Percentiles rank a stretch among this genome's conserved stretches.
Conservation (phyloP, 2,888 invertebrate genomes). For the Agrotis segetum region DNA sequence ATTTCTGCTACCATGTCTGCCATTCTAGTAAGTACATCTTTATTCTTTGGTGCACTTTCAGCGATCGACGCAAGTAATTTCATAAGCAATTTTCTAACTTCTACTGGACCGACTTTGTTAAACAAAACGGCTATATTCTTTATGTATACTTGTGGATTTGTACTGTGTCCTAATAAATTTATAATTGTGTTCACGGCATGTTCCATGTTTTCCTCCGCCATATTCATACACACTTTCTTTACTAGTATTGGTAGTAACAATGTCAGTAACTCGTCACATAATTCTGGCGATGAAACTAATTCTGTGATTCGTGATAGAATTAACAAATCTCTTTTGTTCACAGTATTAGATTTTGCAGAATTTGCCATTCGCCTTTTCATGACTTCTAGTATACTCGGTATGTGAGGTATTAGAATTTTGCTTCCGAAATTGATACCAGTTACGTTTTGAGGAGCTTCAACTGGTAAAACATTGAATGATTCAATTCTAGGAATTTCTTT, state of each 20-base stretch:
- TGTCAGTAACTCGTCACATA: conserved; percentile 93
- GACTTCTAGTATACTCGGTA: conserved; percentile 93
- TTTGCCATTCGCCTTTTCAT: conserved; percentile 92
- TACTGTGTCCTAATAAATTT: conserved; percentile 94
- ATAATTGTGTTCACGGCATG: conserved; percentile 93
- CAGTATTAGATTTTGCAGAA: conserved; percentile 89
- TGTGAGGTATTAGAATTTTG: conserved; percentile 93
- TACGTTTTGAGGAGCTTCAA: conserved; percentile 66
- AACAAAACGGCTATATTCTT: conserved; percentile 94
- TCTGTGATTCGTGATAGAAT: conserved; percentile 95
- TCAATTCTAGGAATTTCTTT: conserved; percentile 82
- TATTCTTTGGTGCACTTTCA: conserved; percentile 80
- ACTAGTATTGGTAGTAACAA: conserved; percentile 94
- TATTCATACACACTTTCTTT: conserved; percentile 91
- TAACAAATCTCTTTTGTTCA: conserved; percentile 93
- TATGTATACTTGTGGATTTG: conserved; percentile 92
- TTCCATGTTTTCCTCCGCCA: conserved; percentile 93
- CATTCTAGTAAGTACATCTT: conserved; percentile 86
- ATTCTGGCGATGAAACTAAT: conserved; percentile 92
- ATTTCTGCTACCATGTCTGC: conserved; percentile 92
- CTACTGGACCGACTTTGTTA: conserved; percentile 92
- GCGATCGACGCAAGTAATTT: conserved; percentile 92
- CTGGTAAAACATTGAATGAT: conserved; percentile 79
- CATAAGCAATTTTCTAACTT: conserved; percentile 93
- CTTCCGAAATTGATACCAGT: conserved; percentile 93